Percentiles rank a stretch among this genome's conserved stretches.
Conservation (phyloP, 2,888 invertebrate genomes). For the Hoplodrina blanda region DNA sequence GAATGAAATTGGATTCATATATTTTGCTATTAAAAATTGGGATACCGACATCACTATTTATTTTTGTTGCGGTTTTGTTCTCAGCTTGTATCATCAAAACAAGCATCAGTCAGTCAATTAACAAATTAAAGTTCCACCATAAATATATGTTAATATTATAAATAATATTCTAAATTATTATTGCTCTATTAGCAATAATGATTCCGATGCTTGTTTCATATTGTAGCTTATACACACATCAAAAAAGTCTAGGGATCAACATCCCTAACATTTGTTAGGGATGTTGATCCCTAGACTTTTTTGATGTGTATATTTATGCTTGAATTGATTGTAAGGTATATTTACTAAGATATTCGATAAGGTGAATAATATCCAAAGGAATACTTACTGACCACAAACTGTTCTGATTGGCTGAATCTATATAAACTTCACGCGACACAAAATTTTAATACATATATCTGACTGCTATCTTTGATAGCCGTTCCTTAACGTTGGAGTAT, state of each 20-base stretch:
- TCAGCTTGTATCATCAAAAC: neutral
- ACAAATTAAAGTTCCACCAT: neutral
- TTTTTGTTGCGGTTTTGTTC: constrained; percentile 12
- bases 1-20: constrained; percentile 20
- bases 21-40: neutral
- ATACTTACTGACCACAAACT: neutral
- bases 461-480: neutral
- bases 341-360: too few species aligned
- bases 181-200: too few species aligned
- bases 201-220: neutral
- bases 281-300: too few species aligned
- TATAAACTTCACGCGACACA: neutral
- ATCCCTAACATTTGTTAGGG: too few species aligned
- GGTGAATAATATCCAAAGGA: neutral
- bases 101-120: neutral
- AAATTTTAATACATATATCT: neutral
- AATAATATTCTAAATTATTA: too few species aligned
- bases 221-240: too few species aligned
- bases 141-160: too few species aligned
- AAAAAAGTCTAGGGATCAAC: too few species aligned
- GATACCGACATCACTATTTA: constrained; percentile 1
- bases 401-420: neutral
- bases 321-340: too few species aligned
- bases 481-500: neutral
- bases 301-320: neutral